Base-by-base conservation (phyloP, 1,140 invertebrate genomes). In the Augochlora pura region DNA sequence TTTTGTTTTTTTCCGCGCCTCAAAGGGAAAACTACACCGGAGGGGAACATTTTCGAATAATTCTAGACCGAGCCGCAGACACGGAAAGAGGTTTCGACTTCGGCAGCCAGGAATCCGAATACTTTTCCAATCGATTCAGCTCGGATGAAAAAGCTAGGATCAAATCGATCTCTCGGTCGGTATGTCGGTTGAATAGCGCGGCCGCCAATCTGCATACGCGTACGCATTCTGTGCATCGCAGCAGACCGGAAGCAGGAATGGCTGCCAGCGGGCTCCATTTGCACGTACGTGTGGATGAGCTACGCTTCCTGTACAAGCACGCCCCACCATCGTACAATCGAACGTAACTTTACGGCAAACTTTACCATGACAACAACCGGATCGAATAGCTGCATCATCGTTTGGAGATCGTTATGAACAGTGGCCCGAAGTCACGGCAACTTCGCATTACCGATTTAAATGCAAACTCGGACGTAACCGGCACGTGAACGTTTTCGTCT, bases 161-260 rank as follows among this genome's bases (percentile, higher is more conserved):
- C 74, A 83, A 84, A 90, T 89, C 84, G 86, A 90, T 90, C 81
- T 76, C 82, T 62, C 64, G 82, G 74, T 72, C 66, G 82, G 73
- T 81, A 84, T 84, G 82, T 81, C 67, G 62, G 46, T 68, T 52
- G 80, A 84, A 89, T 88, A 86, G 83, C 85, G 49, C 75, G 80
- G 76, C 81, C 88, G 83, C 71, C 82, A 82, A 88, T 90, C 88
- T 88, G 82, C 83, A 88, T 89, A 87, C 86, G 83, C 85, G 85
- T 88, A 83, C 81, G 87, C 89, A 90, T 90, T 90, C 88, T 89
- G 83, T 89, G 84, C 88, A 89, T 89, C 85, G 82, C 86, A 86
- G 79, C 81, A 69, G 86, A 87, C 89, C 89, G 89, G 88, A 90
- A 90, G 87, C 85, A 74, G 87, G 85, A 88, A 88, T 82, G 83